These are phyloP conservation scores for Epinephelus fuscoguttatus DNA, from an alignment of 2,113 vertebrate genomes.

Conservation along the genomic window DNA sequence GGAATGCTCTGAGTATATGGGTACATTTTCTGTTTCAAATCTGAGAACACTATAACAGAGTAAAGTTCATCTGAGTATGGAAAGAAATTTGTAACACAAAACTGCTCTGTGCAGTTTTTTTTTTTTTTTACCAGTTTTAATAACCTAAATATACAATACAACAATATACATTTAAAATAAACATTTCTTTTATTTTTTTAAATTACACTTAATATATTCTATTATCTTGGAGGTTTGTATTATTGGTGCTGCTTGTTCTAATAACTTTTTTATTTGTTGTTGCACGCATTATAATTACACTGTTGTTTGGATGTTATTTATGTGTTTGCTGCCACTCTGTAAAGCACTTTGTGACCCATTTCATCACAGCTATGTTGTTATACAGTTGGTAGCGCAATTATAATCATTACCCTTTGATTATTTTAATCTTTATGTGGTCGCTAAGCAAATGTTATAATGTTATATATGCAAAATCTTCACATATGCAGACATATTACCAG, in stretches of 20 bases:
- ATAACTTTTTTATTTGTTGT: background rate
- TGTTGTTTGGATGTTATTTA: background rate
- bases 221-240: background rate
- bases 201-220: background rate
- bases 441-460: background rate
- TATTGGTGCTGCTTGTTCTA: no score
- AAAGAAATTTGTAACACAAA: no score
- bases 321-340: conserved; percentile 2
- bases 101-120: no score
- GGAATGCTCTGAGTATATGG: no score
- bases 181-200: no score
- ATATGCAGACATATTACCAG: background rate
- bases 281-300: background rate
- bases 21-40: no score
- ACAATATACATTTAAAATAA: no score
- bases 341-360: conserved; percentile 17
- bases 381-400: background rate
- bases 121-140: no score
- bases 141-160: no score
- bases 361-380: background rate
- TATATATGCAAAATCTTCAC: no score
- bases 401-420: background rate
- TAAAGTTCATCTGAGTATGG: no score
- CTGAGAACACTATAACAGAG: no score
- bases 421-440: background rate